Evolutionary conservation across 1,140 invertebrate genomes (phyloP).

Genomic region (Drosophila kanapiae): DNA sequence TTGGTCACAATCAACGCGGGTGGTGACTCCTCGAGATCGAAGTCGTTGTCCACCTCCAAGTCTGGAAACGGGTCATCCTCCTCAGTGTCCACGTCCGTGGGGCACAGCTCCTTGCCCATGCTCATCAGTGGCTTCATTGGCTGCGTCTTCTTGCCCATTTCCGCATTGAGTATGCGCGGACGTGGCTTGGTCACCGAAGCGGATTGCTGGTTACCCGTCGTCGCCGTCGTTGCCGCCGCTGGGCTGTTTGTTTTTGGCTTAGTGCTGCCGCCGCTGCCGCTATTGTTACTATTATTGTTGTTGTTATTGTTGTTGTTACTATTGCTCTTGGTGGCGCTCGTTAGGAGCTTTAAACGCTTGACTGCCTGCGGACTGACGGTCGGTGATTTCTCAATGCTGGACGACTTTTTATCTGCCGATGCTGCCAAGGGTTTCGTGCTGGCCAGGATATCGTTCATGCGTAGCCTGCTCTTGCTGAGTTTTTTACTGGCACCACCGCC

Average conservation of each 20-base stretch:
- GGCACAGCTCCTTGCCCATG: conserved; percentile 72
- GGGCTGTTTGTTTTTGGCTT: not conserved
- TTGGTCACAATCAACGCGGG: conserved; percentile 24
- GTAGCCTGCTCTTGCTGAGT: conserved; percentile 10
- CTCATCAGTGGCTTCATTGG: conserved; percentile 76
- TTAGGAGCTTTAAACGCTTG: conserved; percentile 28
- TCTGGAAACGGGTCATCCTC: conserved; percentile 57
- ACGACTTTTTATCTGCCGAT: conserved; percentile 6
- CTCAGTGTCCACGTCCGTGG: conserved; percentile 57
- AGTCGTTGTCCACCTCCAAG: conserved; percentile 41
- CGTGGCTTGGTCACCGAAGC: conserved; percentile 53
- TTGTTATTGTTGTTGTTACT: not conserved
- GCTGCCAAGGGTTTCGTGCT: not conserved
- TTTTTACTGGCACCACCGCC: conserved; percentile 7
- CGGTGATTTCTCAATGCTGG: conserved; percentile 3
- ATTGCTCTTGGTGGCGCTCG: conserved; percentile 5
- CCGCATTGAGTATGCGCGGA: conserved; percentile 79
- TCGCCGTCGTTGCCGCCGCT: not conserved
- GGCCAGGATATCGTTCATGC: conserved; percentile 7
- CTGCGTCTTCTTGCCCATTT: conserved; percentile 73
- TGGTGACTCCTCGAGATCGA: conserved; percentile 44
- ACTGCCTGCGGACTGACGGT: not conserved
- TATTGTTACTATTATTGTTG: not conserved
- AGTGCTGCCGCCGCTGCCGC: conserved; percentile 4
- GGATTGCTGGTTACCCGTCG: not conserved